phyloP scores from a whole-genome alignment of 2,888 invertebrate genomes.

The Rhagium mordax region DNA sequence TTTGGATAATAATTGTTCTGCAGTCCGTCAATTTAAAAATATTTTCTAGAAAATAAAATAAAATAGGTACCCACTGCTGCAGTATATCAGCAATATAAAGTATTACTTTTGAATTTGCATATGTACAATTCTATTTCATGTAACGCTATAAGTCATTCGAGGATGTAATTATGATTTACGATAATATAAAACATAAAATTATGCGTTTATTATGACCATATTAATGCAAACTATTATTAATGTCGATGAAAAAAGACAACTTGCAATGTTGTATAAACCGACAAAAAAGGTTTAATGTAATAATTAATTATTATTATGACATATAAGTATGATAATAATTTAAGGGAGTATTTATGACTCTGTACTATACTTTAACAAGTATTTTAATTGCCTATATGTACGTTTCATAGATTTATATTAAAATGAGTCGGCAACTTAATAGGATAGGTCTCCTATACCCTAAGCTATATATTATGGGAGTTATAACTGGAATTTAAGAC shows the following conservation, averaged over 20 bases:
- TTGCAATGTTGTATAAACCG: conserved; percentile 32
- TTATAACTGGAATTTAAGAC: background rate
- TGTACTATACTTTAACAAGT: background rate
- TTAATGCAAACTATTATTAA: conserved; percentile 40
- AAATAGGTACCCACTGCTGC: background rate
- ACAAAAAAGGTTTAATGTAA: conserved; percentile 17
- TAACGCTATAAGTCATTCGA: conserved; percentile 47
- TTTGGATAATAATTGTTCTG: too few species aligned
- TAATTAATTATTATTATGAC: conserved; percentile 19
- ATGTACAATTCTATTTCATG: conserved; percentile 21
- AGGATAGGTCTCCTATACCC: background rate
- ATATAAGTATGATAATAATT: conserved; percentile 13
- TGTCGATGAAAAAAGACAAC: conserved; percentile 35
- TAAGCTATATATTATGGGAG: background rate
- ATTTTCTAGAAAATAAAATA: background rate
- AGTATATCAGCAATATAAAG: background rate
- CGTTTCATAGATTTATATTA: conserved; percentile 13
- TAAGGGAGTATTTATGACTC: conserved; percentile 3
- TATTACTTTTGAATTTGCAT: conserved; percentile 11
- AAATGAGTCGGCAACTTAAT: background rate
- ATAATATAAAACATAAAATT: conserved; percentile 48
- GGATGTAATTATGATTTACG: conserved; percentile 57
- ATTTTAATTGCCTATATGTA: conserved; percentile 4
- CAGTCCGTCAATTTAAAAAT: too few species aligned
- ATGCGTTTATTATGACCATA: conserved; percentile 44